Conservation (phyloP, 64 coral and sea anemone species). For the Montipora cactus region DNA sequence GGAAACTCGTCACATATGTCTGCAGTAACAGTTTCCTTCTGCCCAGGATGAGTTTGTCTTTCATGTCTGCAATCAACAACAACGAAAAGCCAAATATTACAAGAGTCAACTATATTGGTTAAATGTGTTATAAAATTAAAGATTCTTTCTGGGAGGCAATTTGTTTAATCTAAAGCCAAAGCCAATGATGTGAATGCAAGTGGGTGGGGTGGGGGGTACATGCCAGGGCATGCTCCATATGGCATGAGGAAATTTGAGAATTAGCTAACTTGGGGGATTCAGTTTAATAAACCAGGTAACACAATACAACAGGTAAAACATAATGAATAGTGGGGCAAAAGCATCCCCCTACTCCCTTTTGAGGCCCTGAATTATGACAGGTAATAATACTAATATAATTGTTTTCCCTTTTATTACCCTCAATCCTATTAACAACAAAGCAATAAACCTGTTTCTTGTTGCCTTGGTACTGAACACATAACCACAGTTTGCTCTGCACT, state of each 20-base stretch:
- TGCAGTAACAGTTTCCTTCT: slow-evolving; percentile 10
- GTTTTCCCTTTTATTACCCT: slow-evolving; percentile 9
- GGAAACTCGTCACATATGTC: slow-evolving; percentile 5
- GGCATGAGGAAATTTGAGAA: slow-evolving; percentile 25
- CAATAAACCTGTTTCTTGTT: slow-evolving; percentile 64
- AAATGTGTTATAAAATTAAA: slow-evolving; percentile 10
- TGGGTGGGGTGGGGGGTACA: slow-evolving; percentile 13
- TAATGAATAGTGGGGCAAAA: slow-evolving; percentile 10
- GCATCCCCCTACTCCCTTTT: slow-evolving; percentile 16
- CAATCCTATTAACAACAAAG: slow-evolving; percentile 3
- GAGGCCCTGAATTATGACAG: slow-evolving; percentile 1
- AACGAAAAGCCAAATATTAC: slow-evolving; percentile 19
- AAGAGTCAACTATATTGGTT: slow-evolving; percentile 12
- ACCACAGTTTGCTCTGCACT: slow-evolving; percentile 43
- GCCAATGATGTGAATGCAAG: slow-evolving; percentile 21
- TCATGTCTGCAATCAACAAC: slow-evolving; percentile 25
- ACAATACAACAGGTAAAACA: slow-evolving; percentile 19
- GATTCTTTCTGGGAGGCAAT: slow-evolving; percentile 17
- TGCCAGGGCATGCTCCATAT: slow-evolving; percentile 13
- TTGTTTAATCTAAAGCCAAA: slow-evolving; percentile 19
- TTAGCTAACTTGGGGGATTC: slow-evolving; percentile 24
- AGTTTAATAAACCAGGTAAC: slow-evolving; percentile 19
- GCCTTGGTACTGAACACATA: slow-evolving; percentile 31
- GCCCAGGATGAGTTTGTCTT: slow-evolving; percentile 20
- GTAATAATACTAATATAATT: background rate